Conservation (phyloP, 2,888 invertebrate species). For the Opisthograptis luteolata region DNA sequence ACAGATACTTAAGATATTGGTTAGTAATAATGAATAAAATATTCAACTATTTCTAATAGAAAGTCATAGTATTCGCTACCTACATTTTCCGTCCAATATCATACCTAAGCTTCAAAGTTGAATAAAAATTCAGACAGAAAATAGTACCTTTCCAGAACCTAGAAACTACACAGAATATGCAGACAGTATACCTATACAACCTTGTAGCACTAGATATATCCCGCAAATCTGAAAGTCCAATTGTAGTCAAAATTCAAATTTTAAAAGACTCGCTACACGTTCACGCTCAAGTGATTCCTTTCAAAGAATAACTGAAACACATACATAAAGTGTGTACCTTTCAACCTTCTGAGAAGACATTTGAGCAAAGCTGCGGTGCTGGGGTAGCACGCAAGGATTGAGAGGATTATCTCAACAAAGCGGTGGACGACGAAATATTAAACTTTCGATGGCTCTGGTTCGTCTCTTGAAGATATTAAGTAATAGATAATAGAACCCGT, state of each 20-base stretch:
- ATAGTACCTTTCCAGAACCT: not conserved
- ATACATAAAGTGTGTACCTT: constrained; percentile 39
- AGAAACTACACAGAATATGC: not conserved
- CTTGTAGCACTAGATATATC: not conserved
- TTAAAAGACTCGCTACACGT: constrained; percentile 2
- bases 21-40: constrained; percentile 16
- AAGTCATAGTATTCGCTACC: constrained; percentile 2
- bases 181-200: too few relatives aligned
- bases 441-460: constrained; percentile 41
- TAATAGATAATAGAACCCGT: constrained; percentile 38
- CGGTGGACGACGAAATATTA: constrained; percentile 42
- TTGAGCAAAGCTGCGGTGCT: constrained; percentile 29
- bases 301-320: constrained; percentile 40
- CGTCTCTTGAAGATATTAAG: constrained; percentile 37
- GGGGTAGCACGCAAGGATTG: constrained; percentile 30
- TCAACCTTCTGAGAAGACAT: constrained; percentile 31
- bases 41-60: constrained; percentile 19
- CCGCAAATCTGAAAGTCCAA: constrained; percentile 8
- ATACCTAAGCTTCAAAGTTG: constrained; percentile 14
- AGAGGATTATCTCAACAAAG: constrained; percentile 45
- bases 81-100: constrained; percentile 15
- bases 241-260: constrained; percentile 12
- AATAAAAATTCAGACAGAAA: constrained; percentile 21
- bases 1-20: too few relatives aligned
- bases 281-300: constrained; percentile 18